A percentile compares a stretch with the other conserved stretches of the same genome.
phyloP scores from a whole-genome alignment of 2,113 vertebrate genomes.

The Callaeas wilsoni region DNA sequence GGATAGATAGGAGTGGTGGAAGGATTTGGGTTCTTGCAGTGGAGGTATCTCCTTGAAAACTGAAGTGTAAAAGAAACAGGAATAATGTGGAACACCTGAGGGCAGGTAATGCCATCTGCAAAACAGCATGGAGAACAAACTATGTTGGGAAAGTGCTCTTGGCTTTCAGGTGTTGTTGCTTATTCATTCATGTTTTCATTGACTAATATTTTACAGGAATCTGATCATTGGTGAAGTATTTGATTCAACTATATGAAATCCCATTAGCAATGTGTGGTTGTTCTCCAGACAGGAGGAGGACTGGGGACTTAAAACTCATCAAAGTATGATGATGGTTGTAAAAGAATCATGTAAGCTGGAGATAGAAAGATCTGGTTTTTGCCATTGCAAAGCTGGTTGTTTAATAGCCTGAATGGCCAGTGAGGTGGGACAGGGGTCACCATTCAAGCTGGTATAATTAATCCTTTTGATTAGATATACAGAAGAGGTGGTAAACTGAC shows the following conservation, averaged over 20 bases:
- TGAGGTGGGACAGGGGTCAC: neutral
- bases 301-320: neutral
- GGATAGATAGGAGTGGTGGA: neutral
- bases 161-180: neutral
- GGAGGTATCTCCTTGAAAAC: neutral
- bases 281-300: neutral
- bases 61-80: neutral
- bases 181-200: neutral
- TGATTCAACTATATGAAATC: neutral
- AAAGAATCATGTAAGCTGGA: neutral
- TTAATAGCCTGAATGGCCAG: neutral
- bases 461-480: slow-evolving; percentile 33
- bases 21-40: neutral
- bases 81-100: neutral
- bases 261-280: neutral
- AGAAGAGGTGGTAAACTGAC: slow-evolving; percentile 36
- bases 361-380: neutral
- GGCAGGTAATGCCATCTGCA: neutral
- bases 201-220: neutral
- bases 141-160: neutral
- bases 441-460: slow-evolving; percentile 21
- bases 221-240: neutral
- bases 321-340: neutral
- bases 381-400: neutral
- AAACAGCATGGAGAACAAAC: neutral